Percentiles rank a stretch among this genome's conserved stretches.
Conservation (phyloP, 2,797 vertebrate species). For the Hipposideros larvatus region DNA sequence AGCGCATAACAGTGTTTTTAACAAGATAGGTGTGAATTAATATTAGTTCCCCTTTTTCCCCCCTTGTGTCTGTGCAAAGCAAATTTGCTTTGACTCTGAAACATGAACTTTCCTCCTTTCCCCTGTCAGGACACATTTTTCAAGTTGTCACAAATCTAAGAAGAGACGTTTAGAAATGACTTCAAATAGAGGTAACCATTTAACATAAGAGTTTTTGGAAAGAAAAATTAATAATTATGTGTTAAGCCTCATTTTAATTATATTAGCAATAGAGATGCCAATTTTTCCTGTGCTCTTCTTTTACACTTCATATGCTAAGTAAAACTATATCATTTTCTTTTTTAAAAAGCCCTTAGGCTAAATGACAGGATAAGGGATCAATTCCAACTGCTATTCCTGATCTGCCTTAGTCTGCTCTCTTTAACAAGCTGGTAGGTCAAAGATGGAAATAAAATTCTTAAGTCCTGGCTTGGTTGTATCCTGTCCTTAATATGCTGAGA, state of each 20-base stretch:
- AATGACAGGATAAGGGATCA: neutral
- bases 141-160: constrained; percentile 22
- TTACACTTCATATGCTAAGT: neutral
- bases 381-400: neutral
- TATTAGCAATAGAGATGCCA: neutral
- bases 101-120: constrained; percentile 49
- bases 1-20: neutral
- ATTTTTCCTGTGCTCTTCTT: neutral
- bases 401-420: neutral
- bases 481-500: neutral
- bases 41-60: constrained; percentile 66
- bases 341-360: neutral
- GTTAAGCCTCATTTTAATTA: constrained; percentile 3
- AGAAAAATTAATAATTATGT: neutral
- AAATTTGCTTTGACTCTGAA: constrained; percentile 63
- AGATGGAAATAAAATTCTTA: constrained; percentile 17
- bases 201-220: neutral
- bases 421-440: constrained; percentile 31
- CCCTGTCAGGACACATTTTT: constrained; percentile 31
- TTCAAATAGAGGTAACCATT: neutral
- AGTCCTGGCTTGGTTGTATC: neutral
- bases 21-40: constrained; percentile 44
- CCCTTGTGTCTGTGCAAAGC: neutral
- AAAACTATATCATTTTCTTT: neutral
- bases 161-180: constrained; percentile 37